These are phyloP conservation scores for Microcebus ravelobensis DNA, from an alignment of 2,113 vertebrate genomes.

Conservation along the genomic window DNA sequence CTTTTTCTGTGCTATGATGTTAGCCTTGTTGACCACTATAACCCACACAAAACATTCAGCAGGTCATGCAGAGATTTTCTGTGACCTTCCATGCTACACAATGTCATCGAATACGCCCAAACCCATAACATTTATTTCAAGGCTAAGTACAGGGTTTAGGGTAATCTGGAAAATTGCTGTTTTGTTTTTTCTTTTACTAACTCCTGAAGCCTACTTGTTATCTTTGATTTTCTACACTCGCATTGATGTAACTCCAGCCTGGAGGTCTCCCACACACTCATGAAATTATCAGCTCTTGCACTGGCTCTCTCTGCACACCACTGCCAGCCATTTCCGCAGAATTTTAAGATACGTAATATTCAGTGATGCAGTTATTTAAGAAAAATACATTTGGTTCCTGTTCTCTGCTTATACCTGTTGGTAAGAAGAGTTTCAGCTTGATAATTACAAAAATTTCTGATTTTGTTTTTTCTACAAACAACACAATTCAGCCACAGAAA, in stretches of 20 bases:
- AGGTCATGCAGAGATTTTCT: neutral
- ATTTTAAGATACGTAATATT: neutral
- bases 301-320: neutral
- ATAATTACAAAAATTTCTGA: neutral
- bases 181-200: neutral
- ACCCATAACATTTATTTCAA: neutral
- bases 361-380: neutral
- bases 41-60: neutral
- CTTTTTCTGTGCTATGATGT: neutral
- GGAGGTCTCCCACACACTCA: neutral
- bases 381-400: neutral
- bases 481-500: neutral
- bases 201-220: neutral
- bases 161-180: neutral
- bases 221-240: neutral
- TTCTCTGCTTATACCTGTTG: neutral
- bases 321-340: neutral
- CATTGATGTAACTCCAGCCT: neutral
- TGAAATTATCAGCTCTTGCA: neutral
- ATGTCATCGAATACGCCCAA: neutral
- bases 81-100: neutral
- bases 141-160: neutral
- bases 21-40: neutral
- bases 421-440: neutral
- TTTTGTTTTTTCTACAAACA: neutral